Conservation (phyloP, 2,888 invertebrate species). For the Sinohyriopsis cumingii region DNA sequence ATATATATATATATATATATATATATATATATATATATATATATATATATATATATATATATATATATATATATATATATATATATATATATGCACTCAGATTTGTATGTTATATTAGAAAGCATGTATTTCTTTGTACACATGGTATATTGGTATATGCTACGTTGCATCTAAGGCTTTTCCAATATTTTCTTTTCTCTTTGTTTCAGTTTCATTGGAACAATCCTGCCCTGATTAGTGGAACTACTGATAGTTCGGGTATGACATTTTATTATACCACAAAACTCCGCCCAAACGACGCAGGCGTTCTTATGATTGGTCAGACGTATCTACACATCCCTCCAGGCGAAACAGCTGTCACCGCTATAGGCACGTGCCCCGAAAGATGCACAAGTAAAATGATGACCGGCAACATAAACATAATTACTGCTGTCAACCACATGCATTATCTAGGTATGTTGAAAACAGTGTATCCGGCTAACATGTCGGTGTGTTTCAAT, state of each 20-base stretch:
- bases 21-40: no score
- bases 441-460: conserved; percentile 53
- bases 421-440: conserved; percentile 40
- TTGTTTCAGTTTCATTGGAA: conserved; percentile 49
- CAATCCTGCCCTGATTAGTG: conserved; percentile 26
- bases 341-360: conserved; percentile 19
- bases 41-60: no score
- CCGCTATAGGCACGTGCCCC: conserved; percentile 16
- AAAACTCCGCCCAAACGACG: conserved; percentile 35
- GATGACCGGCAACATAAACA: conserved; percentile 25
- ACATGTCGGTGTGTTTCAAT: background rate
- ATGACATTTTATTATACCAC: conserved; percentile 39
- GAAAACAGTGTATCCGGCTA: background rate
- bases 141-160: no score
- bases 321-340: conserved; percentile 42
- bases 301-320: conserved; percentile 39
- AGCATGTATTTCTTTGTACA: no score
- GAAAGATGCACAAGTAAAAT: conserved; percentile 16
- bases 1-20: no score
- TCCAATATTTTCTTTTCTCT: background rate
- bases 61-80: no score
- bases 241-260: conserved; percentile 42
- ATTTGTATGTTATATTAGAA: no score
- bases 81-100: no score
- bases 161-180: background rate